Evolutionary conservation across 2,888 invertebrate species (phyloP).

Genomic region (Acleris holmiana): DNA sequence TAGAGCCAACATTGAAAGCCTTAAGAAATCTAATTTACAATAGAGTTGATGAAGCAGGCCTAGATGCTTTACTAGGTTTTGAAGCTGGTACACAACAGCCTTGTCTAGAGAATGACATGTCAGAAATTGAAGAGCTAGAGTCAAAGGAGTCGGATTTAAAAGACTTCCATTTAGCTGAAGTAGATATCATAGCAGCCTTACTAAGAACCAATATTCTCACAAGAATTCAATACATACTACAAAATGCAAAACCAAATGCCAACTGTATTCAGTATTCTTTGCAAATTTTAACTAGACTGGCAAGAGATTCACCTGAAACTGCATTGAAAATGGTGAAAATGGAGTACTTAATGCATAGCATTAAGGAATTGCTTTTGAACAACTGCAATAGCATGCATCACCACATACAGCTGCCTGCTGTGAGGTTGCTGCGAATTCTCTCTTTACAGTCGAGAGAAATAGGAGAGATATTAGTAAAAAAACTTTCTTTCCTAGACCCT

Average conservation of each 20-base stretch:
- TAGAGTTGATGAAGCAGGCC: constrained; percentile 90
- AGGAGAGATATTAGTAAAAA: constrained; percentile 78
- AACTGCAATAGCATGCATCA: constrained; percentile 59
- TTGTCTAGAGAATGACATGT: constrained; percentile 77
- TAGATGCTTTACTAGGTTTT: constrained; percentile 88
- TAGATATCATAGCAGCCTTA: constrained; percentile 90
- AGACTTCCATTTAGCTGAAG: constrained; percentile 94
- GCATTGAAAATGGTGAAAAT: constrained; percentile 86
- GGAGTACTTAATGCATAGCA: constrained; percentile 86
- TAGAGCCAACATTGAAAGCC: constrained; percentile 90
- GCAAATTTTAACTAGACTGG: constrained; percentile 91
- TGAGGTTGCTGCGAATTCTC: constrained; percentile 90
- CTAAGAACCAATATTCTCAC: constrained; percentile 90
- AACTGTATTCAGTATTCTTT: constrained; percentile 89
- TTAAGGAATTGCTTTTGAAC: constrained; percentile 85
- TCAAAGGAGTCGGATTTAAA: constrained; percentile 87
- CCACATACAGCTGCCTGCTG: constrained; percentile 86
- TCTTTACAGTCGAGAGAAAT: constrained; percentile 85
- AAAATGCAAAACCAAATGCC: constrained; percentile 87
- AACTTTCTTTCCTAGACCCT: constrained; percentile 81
- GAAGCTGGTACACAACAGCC: constrained; percentile 87
- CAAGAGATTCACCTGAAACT: constrained; percentile 89
- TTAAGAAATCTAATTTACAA: constrained; percentile 90
- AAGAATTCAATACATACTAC: constrained; percentile 90
- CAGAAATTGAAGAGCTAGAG: constrained; percentile 82